These are phyloP conservation scores for Oscheius sp. DNA, from an alignment of 1,140 invertebrate genomes.

Conservation along the genomic window DNA sequence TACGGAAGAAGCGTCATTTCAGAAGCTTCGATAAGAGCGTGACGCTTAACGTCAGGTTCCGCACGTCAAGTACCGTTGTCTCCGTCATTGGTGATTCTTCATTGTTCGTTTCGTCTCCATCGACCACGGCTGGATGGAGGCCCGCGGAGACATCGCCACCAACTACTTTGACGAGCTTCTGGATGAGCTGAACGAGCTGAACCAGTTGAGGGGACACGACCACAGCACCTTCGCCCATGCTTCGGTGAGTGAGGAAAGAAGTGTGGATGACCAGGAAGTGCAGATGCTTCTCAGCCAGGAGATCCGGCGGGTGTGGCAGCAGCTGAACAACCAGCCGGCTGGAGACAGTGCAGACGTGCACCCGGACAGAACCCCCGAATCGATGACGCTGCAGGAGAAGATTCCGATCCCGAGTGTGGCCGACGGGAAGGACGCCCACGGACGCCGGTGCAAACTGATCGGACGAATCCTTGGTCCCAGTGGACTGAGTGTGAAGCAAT, in stretches of 20 bases:
- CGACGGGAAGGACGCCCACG: not conserved
- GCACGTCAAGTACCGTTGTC: no score
- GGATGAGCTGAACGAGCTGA: not conserved
- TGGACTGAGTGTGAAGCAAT: slow-evolving; percentile 97
- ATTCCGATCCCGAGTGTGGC: slow-evolving; percentile 14
- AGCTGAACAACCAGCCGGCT: not conserved
- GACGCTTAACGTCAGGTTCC: no score
- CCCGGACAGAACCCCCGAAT: not conserved
- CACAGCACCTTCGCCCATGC: not conserved
- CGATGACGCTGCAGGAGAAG: slow-evolving; percentile 7
- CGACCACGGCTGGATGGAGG: no score
- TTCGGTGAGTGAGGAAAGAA: no score
- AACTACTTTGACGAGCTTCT: slow-evolving; percentile 24
- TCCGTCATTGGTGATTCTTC: no score
- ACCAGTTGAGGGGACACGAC: not conserved
- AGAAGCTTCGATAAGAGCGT: no score
- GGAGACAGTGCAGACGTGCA: not conserved
- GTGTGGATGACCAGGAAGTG: no score
- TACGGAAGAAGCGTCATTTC: no score
- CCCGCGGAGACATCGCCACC: no score
- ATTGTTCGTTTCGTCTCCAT: no score
- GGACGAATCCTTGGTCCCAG: slow-evolving; percentile 94
- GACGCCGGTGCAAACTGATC: slow-evolving; percentile 77
- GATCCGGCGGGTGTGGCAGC: not conserved
- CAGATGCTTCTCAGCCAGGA: slow-evolving; percentile 6